These are phyloP conservation scores for Caenorhabditis inopinata DNA, from an alignment of 1,140 invertebrate species.

Conservation along the genomic window DNA sequence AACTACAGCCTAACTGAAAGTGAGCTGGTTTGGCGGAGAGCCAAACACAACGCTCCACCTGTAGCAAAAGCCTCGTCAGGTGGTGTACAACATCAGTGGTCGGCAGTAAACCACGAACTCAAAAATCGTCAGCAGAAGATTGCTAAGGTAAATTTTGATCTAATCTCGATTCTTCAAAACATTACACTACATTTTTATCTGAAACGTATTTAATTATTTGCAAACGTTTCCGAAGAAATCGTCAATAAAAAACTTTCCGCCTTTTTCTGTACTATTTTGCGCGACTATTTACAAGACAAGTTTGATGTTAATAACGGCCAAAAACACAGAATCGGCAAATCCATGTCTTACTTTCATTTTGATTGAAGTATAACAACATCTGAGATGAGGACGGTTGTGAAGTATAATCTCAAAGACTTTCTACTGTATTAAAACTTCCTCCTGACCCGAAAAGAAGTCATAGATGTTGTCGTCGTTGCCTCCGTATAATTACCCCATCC, in stretches of 20 bases:
- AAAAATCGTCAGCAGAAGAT: constrained; percentile 52
- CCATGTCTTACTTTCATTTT: background rate
- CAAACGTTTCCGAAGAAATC: background rate
- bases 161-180: background rate
- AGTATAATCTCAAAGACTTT: background rate
- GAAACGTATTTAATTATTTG: background rate
- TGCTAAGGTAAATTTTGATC: constrained; percentile 48
- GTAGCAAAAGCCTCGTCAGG: background rate
- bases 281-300: constrained; percentile 1
- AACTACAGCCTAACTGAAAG: background rate
- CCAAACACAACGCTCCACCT: constrained; percentile 33
- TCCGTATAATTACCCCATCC: constrained; percentile 27
- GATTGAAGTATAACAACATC: background rate
- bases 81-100: constrained; percentile 40
- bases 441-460: background rate
- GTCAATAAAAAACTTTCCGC: background rate
- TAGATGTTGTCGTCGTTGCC: background rate
- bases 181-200: background rate
- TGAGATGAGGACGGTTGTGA: background rate
- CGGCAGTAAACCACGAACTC: constrained; percentile 49
- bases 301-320: constrained; percentile 1
- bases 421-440: background rate
- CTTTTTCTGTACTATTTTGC: background rate
- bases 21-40: constrained; percentile 29
- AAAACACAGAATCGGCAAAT: background rate